These are phyloP conservation scores for Clarias macrocephalus DNA, from an alignment of 2,113 vertebrate genomes.

Conservation along the genomic window DNA sequence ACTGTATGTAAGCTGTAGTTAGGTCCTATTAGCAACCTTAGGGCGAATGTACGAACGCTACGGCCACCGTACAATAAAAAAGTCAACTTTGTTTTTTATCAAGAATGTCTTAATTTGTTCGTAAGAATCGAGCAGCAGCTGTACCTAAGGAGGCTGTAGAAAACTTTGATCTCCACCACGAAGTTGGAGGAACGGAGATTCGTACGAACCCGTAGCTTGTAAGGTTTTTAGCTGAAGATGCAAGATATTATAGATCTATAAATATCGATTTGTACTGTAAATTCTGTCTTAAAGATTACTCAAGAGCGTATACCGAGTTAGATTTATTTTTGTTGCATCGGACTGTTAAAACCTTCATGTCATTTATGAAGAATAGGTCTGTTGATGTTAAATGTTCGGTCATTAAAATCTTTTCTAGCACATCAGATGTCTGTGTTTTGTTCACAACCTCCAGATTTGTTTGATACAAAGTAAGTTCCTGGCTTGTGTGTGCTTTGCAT, in stretches of 20 bases:
- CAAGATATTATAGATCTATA: not conserved
- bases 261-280: not conserved
- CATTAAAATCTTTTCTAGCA: conserved; percentile 13
- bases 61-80: no score
- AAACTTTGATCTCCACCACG: no score
- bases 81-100: no score
- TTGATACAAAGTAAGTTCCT: not conserved
- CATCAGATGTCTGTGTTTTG: conserved; percentile 6
- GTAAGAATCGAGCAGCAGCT: no score
- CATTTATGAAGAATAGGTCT: not conserved
- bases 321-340: not conserved
- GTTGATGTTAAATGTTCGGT: not conserved
- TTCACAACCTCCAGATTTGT: conserved; percentile 15
- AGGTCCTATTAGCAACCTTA: no score
- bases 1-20: no score
- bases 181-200: no score
- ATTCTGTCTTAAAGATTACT: conserved; percentile 1
- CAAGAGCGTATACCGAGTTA: not conserved
- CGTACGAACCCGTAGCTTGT: no score
- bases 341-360: not conserved
- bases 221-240: no score
- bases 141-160: no score
- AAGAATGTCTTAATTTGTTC: no score
- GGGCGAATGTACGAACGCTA: no score
- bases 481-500: conserved; percentile 14